phyloP scores from a whole-genome alignment of 2,888 invertebrate genomes.

The Lepidochrysops patricia region DNA sequence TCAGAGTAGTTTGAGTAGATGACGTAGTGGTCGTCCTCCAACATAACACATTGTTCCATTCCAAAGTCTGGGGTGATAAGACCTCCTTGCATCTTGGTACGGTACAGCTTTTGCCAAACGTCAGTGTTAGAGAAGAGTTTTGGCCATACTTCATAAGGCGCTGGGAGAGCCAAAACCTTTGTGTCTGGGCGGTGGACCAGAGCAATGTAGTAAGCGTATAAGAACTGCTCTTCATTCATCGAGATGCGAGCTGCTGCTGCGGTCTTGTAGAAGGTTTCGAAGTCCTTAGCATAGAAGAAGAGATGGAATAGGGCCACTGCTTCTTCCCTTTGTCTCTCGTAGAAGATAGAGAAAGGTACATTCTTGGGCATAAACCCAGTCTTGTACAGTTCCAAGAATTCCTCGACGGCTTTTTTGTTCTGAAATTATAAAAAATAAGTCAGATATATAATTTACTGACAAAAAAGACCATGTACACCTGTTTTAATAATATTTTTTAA shows the following conservation, averaged over 20 bases:
- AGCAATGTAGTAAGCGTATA: conserved; percentile 76
- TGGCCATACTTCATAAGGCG: conserved; percentile 80
- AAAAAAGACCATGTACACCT: too few species aligned
- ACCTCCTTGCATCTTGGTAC: conserved; percentile 55
- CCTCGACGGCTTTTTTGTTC: conserved; percentile 57
- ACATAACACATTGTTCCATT: conserved; percentile 48
- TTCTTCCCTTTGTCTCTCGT: conserved; percentile 58
- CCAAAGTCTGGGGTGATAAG: conserved; percentile 39
- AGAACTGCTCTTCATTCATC: conserved; percentile 77
- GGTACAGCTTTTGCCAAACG: conserved; percentile 58
- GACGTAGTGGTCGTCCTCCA: conserved; percentile 54
- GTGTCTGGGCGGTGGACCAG: conserved; percentile 75
- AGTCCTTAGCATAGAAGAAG: conserved; percentile 76
- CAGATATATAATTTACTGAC: neutral
- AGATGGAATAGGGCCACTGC: conserved; percentile 70
- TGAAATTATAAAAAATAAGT: conserved; percentile 30
- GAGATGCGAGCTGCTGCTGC: conserved; percentile 73
- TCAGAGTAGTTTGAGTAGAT: conserved; percentile 76
- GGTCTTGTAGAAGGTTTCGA: conserved; percentile 74
- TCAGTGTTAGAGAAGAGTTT: conserved; percentile 77
- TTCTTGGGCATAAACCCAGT: conserved; percentile 63
- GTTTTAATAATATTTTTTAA: too few species aligned
- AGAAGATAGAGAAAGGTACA: conserved; percentile 67
- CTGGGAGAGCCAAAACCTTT: conserved; percentile 74
- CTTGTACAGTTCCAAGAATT: conserved; percentile 53